phyloP scores from a whole-genome alignment of 2,113 vertebrate species.

The Cryptotis parvus region DNA sequence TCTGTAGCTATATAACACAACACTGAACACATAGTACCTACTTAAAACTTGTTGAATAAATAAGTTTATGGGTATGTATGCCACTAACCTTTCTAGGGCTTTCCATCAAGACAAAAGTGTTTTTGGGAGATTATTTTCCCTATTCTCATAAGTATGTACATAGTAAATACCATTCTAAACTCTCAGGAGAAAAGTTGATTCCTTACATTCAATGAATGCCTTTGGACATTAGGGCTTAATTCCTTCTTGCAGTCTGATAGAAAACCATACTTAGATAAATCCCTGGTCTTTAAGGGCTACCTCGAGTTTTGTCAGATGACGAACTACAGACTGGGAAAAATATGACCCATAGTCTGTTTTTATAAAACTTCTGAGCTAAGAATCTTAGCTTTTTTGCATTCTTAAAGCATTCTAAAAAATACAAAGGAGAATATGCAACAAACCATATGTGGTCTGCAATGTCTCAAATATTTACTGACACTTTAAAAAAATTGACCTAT shows the following conservation, averaged over 20 bases:
- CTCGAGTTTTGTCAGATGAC: neutral
- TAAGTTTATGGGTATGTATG: neutral
- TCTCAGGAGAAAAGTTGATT: neutral
- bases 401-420: constrained; percentile 4
- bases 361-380: neutral
- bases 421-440: neutral
- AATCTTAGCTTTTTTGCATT: neutral
- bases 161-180: constrained; percentile 15
- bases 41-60: neutral
- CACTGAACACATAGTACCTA: neutral
- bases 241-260: neutral
- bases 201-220: neutral
- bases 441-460: neutral
- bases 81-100: neutral
- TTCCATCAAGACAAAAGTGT: neutral
- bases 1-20: neutral
- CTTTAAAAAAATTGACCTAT: neutral
- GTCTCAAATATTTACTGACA: neutral
- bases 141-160: neutral
- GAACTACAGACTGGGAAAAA: neutral
- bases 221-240: neutral
- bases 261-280: neutral
- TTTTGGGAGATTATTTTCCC: constrained; percentile 22
- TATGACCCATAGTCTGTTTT: neutral
- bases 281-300: neutral